Evolutionary conservation across 1,140 invertebrate species (phyloP).

Genomic region (Hyles vespertilio): DNA sequence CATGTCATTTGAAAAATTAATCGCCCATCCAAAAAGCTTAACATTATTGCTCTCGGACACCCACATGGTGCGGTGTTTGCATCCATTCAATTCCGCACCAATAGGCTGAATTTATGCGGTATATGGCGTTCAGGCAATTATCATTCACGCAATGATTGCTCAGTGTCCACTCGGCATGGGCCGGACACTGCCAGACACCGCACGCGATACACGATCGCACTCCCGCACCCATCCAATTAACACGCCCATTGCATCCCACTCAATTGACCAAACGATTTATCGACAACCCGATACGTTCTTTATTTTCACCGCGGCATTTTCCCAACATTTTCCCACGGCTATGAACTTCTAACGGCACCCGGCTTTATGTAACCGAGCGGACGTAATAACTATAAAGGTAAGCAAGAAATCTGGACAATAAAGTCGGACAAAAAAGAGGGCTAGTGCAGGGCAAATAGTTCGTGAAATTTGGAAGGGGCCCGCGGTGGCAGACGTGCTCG

Average conservation of each 20-base stretch:
- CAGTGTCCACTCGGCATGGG: slow-evolving; percentile 36
- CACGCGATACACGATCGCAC: slow-evolving; percentile 37
- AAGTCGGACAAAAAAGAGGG: slow-evolving; percentile 70
- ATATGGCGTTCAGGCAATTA: slow-evolving; percentile 53
- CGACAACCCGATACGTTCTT: slow-evolving; percentile 22
- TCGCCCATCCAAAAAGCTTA: not conserved
- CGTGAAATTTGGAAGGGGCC: slow-evolving; percentile 71
- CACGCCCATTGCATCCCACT: slow-evolving; percentile 63
- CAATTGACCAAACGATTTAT: slow-evolving; percentile 63
- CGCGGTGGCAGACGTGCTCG: slow-evolving; percentile 20
- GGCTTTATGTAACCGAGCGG: slow-evolving; percentile 68
- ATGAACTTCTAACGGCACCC: slow-evolving; percentile 72
- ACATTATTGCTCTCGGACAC: slow-evolving; percentile 19
- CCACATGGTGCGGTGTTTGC: slow-evolving; percentile 38
- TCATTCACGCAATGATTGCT: slow-evolving; percentile 59
- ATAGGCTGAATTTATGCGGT: slow-evolving; percentile 56
- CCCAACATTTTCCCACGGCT: slow-evolving; percentile 68
- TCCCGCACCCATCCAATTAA: slow-evolving; percentile 64
- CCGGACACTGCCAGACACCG: slow-evolving; percentile 24
- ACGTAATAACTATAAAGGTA: slow-evolving; percentile 74
- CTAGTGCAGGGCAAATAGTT: slow-evolving; percentile 72
- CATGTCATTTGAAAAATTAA: not conserved
- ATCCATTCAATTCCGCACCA: slow-evolving; percentile 58
- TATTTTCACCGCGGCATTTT: slow-evolving; percentile 17
- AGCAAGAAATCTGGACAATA: slow-evolving; percentile 74